Evolutionary conservation across 2,888 invertebrate species (phyloP), one percentile per base, ranked within the genome.

Genomic region (Drosophila acutilabella): DNA sequence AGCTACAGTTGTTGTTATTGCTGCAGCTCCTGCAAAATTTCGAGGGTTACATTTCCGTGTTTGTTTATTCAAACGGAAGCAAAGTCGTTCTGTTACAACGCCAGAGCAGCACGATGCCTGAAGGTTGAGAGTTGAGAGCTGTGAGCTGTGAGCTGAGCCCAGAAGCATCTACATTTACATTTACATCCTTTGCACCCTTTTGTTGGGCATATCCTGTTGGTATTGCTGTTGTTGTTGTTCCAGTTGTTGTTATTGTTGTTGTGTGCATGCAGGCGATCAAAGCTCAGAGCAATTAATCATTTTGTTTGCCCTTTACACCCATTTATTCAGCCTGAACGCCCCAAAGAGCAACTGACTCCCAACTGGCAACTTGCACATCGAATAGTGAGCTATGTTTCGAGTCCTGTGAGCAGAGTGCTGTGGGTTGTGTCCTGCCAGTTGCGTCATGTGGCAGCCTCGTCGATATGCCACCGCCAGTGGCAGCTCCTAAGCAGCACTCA

Each of bases 251-350:
- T 71, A 67, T 51, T 86, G 70, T 58, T 71, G 61, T 60, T 82
- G 67, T 78, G 72, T 69, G 58, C 83, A 80, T 81, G 86, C 86
- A 89, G 89, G 87, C 90, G 90, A 91, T 92, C 92, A 92, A 91
- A 91, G 91, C 91, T 92, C 91, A 91, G 78, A 85, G 90, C 91
- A 92, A 92, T 92, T 92, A 92, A 92, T 92, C 92, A 92, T 92
- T 92, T 91, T 91, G 90, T 90, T 90, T 90, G 91, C 92, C 88
- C 88, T 91, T 91, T 90, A 89, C 90, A 89, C 91, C 89, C 86
- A 89, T 90, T 90, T 84, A 90, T 82, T 82, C 90, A 85, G 82
- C 86, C 83, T 88, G 83, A 89, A 89, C 83, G 86, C 89, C 89
- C 83, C 86, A 89, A 73, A 80, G 89, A 70, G 65, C 77, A 66